phyloP scores from a whole-genome alignment of 2,797 vertebrate species.

The Enoplosus armatus region DNA sequence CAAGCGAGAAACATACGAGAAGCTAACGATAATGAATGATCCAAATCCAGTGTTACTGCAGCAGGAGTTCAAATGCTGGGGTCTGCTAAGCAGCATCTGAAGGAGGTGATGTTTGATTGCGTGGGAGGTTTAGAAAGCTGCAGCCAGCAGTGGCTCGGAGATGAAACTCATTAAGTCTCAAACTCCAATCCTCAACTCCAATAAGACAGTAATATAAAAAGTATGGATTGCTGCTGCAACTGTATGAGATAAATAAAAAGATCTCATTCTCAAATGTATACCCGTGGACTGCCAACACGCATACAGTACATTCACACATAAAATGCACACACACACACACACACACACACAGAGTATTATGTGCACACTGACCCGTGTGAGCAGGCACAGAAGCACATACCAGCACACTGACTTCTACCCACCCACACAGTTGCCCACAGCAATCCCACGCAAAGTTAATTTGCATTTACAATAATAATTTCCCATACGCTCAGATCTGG shows the following conservation, averaged over 20 bases:
- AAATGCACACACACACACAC: neutral
- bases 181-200: slow-evolving; percentile 71
- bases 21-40: slow-evolving; percentile 49
- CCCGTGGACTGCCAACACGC: slow-evolving; percentile 6
- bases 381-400: slow-evolving; percentile 1
- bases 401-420: slow-evolving; percentile 37
- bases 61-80: slow-evolving; percentile 29
- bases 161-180: slow-evolving; percentile 80
- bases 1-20: slow-evolving; percentile 11
- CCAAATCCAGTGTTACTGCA: slow-evolving; percentile 25
- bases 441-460: slow-evolving; percentile 59
- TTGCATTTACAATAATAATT: slow-evolving; percentile 70
- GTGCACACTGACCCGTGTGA: slow-evolving; percentile 30
- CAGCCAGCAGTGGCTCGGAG: slow-evolving; percentile 49
- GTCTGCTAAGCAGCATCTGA: slow-evolving; percentile 32
- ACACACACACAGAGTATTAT: neutral
- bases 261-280: slow-evolving; percentile 51
- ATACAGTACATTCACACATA: neutral
- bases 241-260: slow-evolving; percentile 67
- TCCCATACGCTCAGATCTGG: slow-evolving; percentile 45
- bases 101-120: slow-evolving; percentile 62
- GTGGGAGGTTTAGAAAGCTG: slow-evolving; percentile 63
- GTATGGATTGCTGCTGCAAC: slow-evolving; percentile 68
- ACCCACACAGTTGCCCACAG: slow-evolving; percentile 55
- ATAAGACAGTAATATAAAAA: slow-evolving; percentile 77